Percentiles rank a stretch among this genome's conserved stretches.
Evolutionary conservation across 2,888 invertebrate genomes (phyloP).

Genomic region (Caenorhabditis angaria): DNA sequence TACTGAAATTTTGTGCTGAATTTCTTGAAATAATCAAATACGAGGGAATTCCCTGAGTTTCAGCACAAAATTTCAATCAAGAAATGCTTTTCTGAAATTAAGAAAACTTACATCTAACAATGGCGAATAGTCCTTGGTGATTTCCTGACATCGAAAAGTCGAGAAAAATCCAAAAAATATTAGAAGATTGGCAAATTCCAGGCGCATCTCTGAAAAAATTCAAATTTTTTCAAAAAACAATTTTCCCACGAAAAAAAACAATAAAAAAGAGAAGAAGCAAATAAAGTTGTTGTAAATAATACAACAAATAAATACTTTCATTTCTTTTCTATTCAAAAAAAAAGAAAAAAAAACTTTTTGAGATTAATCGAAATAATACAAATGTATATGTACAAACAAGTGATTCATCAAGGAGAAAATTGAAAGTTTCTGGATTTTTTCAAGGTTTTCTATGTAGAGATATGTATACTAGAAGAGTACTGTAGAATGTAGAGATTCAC

Average conservation of each 20-base stretch:
- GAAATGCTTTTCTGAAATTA: not conserved
- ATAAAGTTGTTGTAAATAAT: not conserved
- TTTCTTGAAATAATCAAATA: too few relatives aligned
- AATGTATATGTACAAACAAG: slow-evolving; percentile 1
- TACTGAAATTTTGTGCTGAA: too few relatives aligned
- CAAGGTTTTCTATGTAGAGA: too few relatives aligned
- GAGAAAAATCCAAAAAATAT: slow-evolving; percentile 9
- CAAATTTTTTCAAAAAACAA: not conserved
- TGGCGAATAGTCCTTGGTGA: slow-evolving; percentile 52
- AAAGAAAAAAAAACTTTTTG: too few relatives aligned
- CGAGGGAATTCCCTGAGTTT: too few relatives aligned
- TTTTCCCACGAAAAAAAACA: not conserved
- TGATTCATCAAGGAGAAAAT: slow-evolving; percentile 2
- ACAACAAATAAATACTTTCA: too few relatives aligned
- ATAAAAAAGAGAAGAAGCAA: not conserved
- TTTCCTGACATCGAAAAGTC: slow-evolving; percentile 17
- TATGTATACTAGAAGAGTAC: too few relatives aligned
- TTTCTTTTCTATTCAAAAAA: too few relatives aligned
- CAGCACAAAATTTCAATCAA: too few relatives aligned
- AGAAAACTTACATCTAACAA: slow-evolving; percentile 52
- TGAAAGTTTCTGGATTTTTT: not conserved
- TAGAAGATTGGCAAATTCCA: not conserved
- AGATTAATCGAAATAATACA: slow-evolving; percentile 4
- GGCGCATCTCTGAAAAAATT: too few relatives aligned
- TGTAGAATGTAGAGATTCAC: too few relatives aligned